Evolutionary conservation across 2,888 invertebrate species (phyloP).

Genomic region (Sphecodes monilicornis): DNA sequence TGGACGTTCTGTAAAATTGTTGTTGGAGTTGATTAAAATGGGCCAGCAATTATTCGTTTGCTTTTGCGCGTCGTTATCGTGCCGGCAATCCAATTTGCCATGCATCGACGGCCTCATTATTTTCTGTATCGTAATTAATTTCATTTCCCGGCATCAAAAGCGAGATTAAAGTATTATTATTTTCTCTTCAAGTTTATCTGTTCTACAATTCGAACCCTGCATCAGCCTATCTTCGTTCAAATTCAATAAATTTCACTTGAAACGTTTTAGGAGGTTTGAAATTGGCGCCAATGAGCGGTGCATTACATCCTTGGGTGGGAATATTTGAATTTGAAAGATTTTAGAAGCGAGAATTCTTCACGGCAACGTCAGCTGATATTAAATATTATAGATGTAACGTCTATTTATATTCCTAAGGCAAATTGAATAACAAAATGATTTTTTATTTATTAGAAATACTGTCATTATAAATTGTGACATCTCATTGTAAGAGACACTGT

Average conservation of each 20-base stretch:
- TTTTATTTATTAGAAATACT: neutral
- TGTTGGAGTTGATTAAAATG: conserved; percentile 44
- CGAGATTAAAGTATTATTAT: neutral
- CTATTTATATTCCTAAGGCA: neutral
- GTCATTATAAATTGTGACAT: neutral
- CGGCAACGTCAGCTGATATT: neutral
- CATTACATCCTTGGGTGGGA: neutral
- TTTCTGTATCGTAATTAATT: conserved; percentile 2
- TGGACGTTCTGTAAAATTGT: conserved; percentile 27
- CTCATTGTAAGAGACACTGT: neutral
- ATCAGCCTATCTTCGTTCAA: neutral
- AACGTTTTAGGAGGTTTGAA: neutral
- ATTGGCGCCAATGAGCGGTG: neutral
- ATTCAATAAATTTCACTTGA: neutral
- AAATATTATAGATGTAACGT: neutral
- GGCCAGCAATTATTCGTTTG: conserved; percentile 36
- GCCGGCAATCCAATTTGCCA: conserved; percentile 23
- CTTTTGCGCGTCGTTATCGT: conserved; percentile 9
- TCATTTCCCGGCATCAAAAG: neutral
- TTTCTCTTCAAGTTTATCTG: neutral
- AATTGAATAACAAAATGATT: neutral
- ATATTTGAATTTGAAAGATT: neutral
- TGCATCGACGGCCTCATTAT: conserved; percentile 9
- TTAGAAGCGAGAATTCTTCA: neutral
- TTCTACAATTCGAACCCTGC: neutral